phyloP scores from a whole-genome alignment of 1,140 invertebrate genomes.

The Aphelenchoides besseyi region DNA sequence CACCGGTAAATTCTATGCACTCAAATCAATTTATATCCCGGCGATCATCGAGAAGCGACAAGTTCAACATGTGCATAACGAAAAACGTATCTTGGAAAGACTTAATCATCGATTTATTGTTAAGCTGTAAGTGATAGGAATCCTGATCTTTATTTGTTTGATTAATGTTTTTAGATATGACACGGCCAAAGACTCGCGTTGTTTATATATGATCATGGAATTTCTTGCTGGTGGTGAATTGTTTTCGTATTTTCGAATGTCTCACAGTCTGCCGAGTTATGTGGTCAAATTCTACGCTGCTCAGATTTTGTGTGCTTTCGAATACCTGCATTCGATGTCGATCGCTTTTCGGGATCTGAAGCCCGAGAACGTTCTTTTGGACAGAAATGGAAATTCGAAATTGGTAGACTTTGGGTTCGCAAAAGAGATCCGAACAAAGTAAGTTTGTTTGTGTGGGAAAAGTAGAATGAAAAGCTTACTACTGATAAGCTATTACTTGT shows the following conservation, averaged over 20 bases:
- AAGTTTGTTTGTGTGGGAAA: slow-evolving; percentile 21
- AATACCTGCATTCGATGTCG: slow-evolving; percentile 75
- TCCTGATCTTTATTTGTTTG: slow-evolving; percentile 19
- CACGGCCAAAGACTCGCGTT: slow-evolving; percentile 80
- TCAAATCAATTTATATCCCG: slow-evolving; percentile 56
- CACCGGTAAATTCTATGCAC: slow-evolving; percentile 55
- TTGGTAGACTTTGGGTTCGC: slow-evolving; percentile 97
- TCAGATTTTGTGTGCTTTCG: slow-evolving; percentile 86
- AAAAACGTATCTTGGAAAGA: slow-evolving; percentile 50
- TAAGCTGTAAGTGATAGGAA: slow-evolving; percentile 42
- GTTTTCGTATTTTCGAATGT: slow-evolving; percentile 86
- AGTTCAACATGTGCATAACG: slow-evolving; percentile 58
- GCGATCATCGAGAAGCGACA: slow-evolving; percentile 51
- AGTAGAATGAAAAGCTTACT: no score
- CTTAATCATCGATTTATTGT: slow-evolving; percentile 60
- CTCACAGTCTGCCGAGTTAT: slow-evolving; percentile 79
- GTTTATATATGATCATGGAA: slow-evolving; percentile 89
- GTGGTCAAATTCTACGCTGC: slow-evolving; percentile 88
- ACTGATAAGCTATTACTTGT: no score
- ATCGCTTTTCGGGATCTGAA: slow-evolving; percentile 71
- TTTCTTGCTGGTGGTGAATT: slow-evolving; percentile 90
- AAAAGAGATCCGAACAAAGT: slow-evolving; percentile 78
- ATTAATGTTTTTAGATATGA: slow-evolving; percentile 72
- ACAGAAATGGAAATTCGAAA: slow-evolving; percentile 86
- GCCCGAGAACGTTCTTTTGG: slow-evolving; percentile 86